These are phyloP conservation scores for Goniozus legneri DNA, from an alignment of 1,140 invertebrate genomes.

Conservation along the genomic window DNA sequence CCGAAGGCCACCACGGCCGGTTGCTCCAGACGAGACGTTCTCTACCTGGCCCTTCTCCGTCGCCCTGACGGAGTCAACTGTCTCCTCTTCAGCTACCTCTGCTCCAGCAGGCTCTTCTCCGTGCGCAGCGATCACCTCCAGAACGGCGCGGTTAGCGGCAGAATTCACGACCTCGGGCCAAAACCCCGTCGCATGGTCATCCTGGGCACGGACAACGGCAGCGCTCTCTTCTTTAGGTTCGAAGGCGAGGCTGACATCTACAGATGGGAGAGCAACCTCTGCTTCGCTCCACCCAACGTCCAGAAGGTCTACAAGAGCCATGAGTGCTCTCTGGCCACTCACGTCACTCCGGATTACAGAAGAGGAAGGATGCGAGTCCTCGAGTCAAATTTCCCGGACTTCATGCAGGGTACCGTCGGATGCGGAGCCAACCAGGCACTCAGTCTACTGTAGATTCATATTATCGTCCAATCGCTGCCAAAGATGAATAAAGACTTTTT, in stretches of 20 bases:
- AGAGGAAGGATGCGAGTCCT: conserved; percentile 58
- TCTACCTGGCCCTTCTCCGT: conserved; percentile 57
- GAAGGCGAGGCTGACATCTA: conserved; percentile 52
- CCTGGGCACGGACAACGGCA: conserved; percentile 61
- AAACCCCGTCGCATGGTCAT: conserved; percentile 57
- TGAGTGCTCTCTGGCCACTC: conserved; percentile 57
- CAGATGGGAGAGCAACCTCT: conserved; percentile 46
- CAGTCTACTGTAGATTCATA: conserved; percentile 43
- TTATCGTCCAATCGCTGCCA: background rate
- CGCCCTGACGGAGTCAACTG: conserved; percentile 52
- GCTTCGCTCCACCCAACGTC: conserved; percentile 43
- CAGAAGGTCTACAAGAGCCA: conserved; percentile 53
- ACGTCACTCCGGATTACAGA: conserved; percentile 57
- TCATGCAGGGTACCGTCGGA: conserved; percentile 59
- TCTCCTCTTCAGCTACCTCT: conserved; percentile 60
- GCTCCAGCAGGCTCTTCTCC: conserved; percentile 54
- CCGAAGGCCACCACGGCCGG: conserved; percentile 53
- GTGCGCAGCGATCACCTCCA: conserved; percentile 57
- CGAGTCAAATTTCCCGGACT: conserved; percentile 64
- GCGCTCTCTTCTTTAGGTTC: conserved; percentile 58
- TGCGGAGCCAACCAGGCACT: conserved; percentile 58
- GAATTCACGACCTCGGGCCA: conserved; percentile 55
- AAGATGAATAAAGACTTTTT: background rate
- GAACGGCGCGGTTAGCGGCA: conserved; percentile 52
- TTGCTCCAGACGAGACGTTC: conserved; percentile 53